Percentiles rank a stretch among this genome's conserved stretches.
phyloP scores from a whole-genome alignment of 2,888 invertebrate species.

The Dermolepida albohirtum region DNA sequence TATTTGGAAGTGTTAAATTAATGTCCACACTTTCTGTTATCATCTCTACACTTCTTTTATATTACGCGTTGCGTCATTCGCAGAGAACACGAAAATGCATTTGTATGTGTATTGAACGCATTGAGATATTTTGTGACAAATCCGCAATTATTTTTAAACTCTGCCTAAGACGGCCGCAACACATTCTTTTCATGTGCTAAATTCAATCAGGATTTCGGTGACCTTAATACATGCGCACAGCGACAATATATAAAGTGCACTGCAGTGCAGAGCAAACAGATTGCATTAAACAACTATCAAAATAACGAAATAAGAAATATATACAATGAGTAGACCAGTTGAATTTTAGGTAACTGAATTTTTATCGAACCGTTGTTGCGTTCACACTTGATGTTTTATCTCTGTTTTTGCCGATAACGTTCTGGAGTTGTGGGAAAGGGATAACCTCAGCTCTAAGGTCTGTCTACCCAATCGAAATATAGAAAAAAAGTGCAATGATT shows the following conservation, averaged over 20 bases:
- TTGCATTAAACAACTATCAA: slow-evolving; percentile 52
- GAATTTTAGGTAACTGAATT: slow-evolving; percentile 43
- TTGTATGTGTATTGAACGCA: too few relatives aligned
- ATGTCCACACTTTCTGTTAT: too few relatives aligned
- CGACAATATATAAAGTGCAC: background rate
- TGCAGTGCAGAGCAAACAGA: slow-evolving; percentile 50
- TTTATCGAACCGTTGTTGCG: slow-evolving; percentile 17
- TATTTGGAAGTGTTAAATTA: too few relatives aligned
- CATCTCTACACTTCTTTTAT: too few relatives aligned
- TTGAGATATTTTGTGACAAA: slow-evolving; percentile 11
- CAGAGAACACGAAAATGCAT: too few relatives aligned
- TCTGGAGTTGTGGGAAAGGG: slow-evolving; percentile 38
- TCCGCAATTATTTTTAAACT: background rate
- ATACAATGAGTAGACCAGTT: slow-evolving; percentile 49
- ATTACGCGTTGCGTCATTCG: too few relatives aligned
- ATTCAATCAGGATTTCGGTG: slow-evolving; percentile 54
- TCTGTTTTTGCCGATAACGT: slow-evolving; percentile 13
- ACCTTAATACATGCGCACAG: slow-evolving; percentile 48
- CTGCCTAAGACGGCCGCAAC: background rate
- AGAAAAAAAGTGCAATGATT: slow-evolving; percentile 62
- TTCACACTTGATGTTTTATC: slow-evolving; percentile 31
- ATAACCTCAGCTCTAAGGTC: slow-evolving; percentile 42
- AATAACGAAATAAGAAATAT: slow-evolving; percentile 47
- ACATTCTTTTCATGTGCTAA: slow-evolving; percentile 44
- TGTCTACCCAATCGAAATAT: slow-evolving; percentile 21